A percentile compares a stretch with the other conserved stretches of the same genome.
phyloP scores from a whole-genome alignment of 2,888 invertebrate species.

The Diaphora mendica region DNA sequence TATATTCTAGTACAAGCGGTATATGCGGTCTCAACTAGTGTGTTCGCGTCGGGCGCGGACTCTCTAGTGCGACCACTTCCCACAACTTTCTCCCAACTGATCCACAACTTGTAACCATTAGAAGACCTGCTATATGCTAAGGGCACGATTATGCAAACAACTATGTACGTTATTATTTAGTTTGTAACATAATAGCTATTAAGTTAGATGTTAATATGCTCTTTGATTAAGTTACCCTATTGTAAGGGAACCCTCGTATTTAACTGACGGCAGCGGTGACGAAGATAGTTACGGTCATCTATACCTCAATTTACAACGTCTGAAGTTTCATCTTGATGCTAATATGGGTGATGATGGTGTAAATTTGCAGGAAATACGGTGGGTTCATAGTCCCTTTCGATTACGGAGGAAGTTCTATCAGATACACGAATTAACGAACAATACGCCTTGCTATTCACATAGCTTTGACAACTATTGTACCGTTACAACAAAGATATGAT shows the following conservation, averaged over 20 bases:
- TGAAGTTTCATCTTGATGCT: slow-evolving; percentile 33
- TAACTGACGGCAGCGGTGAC: slow-evolving; percentile 38
- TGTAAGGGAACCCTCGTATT: slow-evolving; percentile 41
- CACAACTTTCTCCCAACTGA: slow-evolving; percentile 51
- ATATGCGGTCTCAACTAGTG: slow-evolving; percentile 64
- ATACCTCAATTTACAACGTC: slow-evolving; percentile 31
- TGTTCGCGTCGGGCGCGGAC: slow-evolving; percentile 30
- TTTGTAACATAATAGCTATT: slow-evolving; percentile 51
- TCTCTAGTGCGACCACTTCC: slow-evolving; percentile 43
- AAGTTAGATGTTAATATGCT: slow-evolving; percentile 54
- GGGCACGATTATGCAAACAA: slow-evolving; percentile 54
- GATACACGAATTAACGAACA: slow-evolving; percentile 2
- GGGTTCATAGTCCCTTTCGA: background rate
- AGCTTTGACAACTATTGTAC: slow-evolving; percentile 8
- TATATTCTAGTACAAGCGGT: slow-evolving; percentile 62
- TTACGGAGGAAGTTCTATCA: background rate
- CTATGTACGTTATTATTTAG: slow-evolving; percentile 51
- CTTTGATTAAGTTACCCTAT: slow-evolving; percentile 55
- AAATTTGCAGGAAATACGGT: slow-evolving; percentile 15
- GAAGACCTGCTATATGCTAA: slow-evolving; percentile 54
- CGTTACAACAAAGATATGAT: slow-evolving; percentile 7
- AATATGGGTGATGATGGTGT: slow-evolving; percentile 30
- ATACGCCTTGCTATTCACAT: slow-evolving; percentile 8
- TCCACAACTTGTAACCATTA: slow-evolving; percentile 55
- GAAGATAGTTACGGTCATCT: slow-evolving; percentile 32